Conservation (phyloP, 2,888 invertebrate genomes). For the Hydrotaea diabolus region DNA sequence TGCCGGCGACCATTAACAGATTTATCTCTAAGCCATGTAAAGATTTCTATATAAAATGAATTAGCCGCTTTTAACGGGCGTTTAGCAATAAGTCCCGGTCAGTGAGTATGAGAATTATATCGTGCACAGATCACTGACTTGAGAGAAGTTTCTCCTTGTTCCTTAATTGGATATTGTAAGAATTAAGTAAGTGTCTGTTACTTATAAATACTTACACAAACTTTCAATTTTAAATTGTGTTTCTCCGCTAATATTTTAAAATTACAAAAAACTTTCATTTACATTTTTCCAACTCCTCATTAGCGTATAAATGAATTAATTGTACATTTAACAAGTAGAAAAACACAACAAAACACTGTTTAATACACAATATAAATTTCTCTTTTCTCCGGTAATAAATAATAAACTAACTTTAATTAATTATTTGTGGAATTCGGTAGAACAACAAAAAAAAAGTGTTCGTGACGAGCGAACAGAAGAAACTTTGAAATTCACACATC, state of each 20-base stretch:
- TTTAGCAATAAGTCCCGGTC: too few species aligned
- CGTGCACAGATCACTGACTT: too few species aligned
- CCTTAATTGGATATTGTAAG: too few species aligned
- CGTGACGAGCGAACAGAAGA: slow-evolving; percentile 9
- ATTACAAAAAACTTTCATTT: not conserved
- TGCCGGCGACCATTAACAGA: too few species aligned
- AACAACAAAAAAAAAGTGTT: slow-evolving; percentile 11
- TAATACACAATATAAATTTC: not conserved
- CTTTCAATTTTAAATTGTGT: slow-evolving; percentile 8
- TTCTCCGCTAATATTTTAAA: not conserved
- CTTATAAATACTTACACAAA: not conserved
- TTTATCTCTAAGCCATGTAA: too few species aligned
- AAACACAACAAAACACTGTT: not conserved
- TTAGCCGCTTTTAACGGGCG: too few species aligned
- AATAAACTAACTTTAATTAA: slow-evolving; percentile 37
- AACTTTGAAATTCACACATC: slow-evolving; percentile 13
- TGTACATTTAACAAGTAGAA: slow-evolving; percentile 1
- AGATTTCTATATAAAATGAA: too few species aligned
- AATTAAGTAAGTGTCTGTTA: too few species aligned
- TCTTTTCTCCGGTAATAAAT: slow-evolving; percentile 7
- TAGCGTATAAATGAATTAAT: slow-evolving; percentile 23
- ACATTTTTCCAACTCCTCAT: not conserved
- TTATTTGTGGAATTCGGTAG: slow-evolving; percentile 18
- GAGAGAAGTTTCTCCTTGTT: too few species aligned
- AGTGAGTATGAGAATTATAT: too few species aligned